phyloP scores from a whole-genome alignment of 1,140 invertebrate species.

The Harpegnathos saltator region DNA sequence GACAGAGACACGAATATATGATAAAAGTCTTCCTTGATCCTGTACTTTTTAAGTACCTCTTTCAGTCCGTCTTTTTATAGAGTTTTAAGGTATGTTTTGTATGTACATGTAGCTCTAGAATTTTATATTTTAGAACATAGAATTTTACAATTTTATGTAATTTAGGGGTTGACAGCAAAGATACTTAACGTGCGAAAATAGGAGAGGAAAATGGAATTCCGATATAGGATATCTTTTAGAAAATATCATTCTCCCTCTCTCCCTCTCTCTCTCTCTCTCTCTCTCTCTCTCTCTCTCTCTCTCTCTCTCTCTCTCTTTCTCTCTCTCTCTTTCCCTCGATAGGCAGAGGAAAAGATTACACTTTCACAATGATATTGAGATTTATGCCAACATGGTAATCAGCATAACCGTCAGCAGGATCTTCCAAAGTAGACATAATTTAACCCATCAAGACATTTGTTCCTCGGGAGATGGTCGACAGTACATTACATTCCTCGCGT shows the following conservation, averaged over 20 bases:
- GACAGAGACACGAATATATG: background rate
- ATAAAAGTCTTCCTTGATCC: too few species aligned
- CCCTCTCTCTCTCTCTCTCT: too few species aligned
- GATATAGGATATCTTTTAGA: background rate
- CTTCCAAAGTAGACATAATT: constrained; percentile 26
- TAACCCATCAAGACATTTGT: background rate
- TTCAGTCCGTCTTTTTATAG: background rate
- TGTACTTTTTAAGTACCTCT: too few species aligned
- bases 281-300: too few species aligned
- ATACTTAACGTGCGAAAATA: background rate
- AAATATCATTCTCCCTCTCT: background rate
- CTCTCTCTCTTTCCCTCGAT: too few species aligned
- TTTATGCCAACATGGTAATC: constrained; percentile 13
- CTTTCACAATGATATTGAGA: constrained; percentile 36
- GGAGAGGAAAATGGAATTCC: background rate
- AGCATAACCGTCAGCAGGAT: background rate
- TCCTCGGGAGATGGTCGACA: background rate
- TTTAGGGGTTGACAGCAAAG: background rate
- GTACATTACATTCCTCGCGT: background rate
- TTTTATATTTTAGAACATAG: too few species aligned
- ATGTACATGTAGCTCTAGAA: background rate
- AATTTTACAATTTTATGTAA: background rate
- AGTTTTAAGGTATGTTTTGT: background rate
- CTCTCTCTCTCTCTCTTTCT: too few species aligned
- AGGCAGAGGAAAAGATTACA: background rate